A percentile compares a stretch with the other conserved stretches of the same genome.
These are phyloP conservation scores for Trichechus manatus DNA, from an alignment of 2,113 vertebrate genomes.

Conservation along the genomic window DNA sequence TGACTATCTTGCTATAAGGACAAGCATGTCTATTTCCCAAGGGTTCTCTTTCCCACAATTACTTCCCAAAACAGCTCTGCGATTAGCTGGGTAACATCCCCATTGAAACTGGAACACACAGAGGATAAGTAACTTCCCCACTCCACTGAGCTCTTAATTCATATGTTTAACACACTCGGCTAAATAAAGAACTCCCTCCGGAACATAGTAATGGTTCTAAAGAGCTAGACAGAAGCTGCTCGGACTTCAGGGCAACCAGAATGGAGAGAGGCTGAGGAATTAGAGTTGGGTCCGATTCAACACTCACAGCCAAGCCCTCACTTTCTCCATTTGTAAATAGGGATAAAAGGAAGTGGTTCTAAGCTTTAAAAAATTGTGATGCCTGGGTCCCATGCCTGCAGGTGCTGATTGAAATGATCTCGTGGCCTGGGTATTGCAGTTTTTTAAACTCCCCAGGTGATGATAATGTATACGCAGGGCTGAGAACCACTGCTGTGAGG, in stretches of 20 bases:
- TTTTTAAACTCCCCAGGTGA: neutral
- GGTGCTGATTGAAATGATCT: neutral
- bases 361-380: neutral
- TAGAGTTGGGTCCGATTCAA: too few relatives aligned
- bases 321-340: neutral
- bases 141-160: neutral
- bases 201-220: neutral
- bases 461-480: neutral
- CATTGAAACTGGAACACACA: neutral
- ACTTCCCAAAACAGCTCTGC: neutral
- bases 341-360: neutral
- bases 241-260: neutral
- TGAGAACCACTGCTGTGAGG: neutral
- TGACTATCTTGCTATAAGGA: neutral
- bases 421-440: neutral
- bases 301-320: neutral
- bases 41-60: neutral
- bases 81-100: neutral
- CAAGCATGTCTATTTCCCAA: neutral
- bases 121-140: too few relatives aligned
- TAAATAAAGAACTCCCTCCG: neutral
- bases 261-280: too few relatives aligned
- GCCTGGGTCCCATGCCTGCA: neutral
- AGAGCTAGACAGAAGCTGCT: neutral
- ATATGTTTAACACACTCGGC: neutral